These are phyloP conservation scores for Vulpes vulpes DNA, from an alignment of 2,113 vertebrate genomes.

Conservation along the genomic window DNA sequence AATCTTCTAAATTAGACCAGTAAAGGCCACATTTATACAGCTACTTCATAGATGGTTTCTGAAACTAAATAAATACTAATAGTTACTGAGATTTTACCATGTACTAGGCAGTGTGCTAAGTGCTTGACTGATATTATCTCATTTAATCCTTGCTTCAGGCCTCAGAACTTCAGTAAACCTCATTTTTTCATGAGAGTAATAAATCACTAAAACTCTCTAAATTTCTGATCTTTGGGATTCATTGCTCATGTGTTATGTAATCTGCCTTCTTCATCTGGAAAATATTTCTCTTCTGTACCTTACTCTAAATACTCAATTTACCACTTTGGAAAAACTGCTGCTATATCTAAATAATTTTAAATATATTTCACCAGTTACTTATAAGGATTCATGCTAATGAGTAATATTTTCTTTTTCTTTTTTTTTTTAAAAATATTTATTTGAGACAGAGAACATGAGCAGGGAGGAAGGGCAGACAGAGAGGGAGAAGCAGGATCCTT, in stretches of 20 bases:
- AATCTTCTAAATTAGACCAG: background rate
- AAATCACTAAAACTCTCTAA: constrained; percentile 4
- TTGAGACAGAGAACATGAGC: no score
- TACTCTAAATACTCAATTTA: background rate
- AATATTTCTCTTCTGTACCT: constrained; percentile 38
- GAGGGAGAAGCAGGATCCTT: no score
- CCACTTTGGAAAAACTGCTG: background rate
- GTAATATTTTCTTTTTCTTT: no score
- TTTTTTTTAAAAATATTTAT: no score
- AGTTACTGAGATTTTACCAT: constrained; percentile 34
- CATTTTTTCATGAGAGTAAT: background rate
- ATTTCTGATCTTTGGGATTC: constrained; percentile 28
- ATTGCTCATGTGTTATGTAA: background rate
- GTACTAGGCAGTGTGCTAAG: background rate
- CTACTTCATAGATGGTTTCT: background rate
- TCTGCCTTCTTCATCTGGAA: background rate
- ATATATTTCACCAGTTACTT: constrained; percentile 32
- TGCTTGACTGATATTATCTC: background rate
- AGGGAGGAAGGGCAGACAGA: no score
- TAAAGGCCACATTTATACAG: background rate
- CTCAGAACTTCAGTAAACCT: background rate
- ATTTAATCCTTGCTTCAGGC: constrained; percentile 25
- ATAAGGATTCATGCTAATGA: constrained; percentile 34
- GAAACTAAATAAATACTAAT: constrained; percentile 1
- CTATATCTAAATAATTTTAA: constrained; percentile 43